A percentile compares a stretch with the other conserved stretches of the same genome.
Evolutionary conservation across 2,113 vertebrate species (phyloP).

Genomic region (Petrocephalus microphthalmus): DNA sequence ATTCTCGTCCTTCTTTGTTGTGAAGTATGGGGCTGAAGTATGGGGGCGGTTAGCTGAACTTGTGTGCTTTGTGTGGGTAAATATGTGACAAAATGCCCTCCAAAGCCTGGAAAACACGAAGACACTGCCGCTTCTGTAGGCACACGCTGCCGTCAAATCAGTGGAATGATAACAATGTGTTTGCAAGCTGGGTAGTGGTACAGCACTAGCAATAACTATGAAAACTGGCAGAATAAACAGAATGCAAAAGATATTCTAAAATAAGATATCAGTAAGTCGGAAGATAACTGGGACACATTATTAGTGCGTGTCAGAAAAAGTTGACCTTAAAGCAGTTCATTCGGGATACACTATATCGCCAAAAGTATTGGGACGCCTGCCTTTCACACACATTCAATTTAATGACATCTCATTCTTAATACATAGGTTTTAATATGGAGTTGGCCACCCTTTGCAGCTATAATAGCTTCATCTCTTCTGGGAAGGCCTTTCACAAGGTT

Average conservation of each 20-base stretch:
- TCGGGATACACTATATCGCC: not conserved
- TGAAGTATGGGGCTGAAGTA: not conserved
- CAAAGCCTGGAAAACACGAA: not conserved
- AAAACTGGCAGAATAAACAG: not conserved
- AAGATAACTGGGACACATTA: not conserved
- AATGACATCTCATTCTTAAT: too few relatives aligned
- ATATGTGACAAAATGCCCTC: not conserved
- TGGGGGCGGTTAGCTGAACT: not conserved
- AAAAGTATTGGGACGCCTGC: too few relatives aligned
- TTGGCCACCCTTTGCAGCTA: too few relatives aligned
- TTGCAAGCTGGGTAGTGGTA: not conserved
- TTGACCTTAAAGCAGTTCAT: not conserved
- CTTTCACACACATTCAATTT: too few relatives aligned
- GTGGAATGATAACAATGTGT: not conserved
- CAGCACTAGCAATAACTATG: not conserved
- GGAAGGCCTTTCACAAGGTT: too few relatives aligned
- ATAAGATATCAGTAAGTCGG: not conserved
- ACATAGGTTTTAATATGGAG: too few relatives aligned
- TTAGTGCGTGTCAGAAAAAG: not conserved
- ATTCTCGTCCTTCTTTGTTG: not conserved
- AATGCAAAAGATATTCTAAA: not conserved
- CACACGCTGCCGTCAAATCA: not conserved
- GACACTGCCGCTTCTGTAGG: not conserved
- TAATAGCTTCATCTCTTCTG: too few relatives aligned
- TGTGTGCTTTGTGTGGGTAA: not conserved